Base-by-base conservation (phyloP, 2,113 vertebrate genomes). In the Anolis sagrei region DNA sequence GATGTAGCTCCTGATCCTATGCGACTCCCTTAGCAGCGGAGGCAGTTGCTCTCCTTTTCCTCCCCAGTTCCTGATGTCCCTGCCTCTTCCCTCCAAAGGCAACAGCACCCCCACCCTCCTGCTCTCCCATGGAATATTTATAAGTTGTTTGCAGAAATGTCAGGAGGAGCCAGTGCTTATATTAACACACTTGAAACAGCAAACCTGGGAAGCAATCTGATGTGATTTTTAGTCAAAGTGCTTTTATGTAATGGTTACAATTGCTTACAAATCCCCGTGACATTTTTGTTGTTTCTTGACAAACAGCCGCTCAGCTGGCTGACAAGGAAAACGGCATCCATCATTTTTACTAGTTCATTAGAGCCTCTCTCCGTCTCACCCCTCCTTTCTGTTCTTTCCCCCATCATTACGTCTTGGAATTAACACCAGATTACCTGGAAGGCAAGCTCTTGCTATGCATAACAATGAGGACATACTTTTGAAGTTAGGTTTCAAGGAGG, bases 71-170 rank as follows among this genome's bases (percentile, higher is more conserved):
- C 86, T 51, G 76, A 19, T 74, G 87, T 32, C 49, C 23, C n/a
- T 70, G 49, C 0, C 11, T 27, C 83, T 91, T 68, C 88, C 88
- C 86, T 64, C 91, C 89, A 62, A 87, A 72, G 32, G n/a, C 34
- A 36, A 19, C 69, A 13, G 10, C 73, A 48, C 39, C 39, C 9
- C 11, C 1, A 82, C 75, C 54, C 86, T 79, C 77, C 44, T 62
- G 51, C 0, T 0, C 76, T 90, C 78, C 90, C 89, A 79, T 89
- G 78, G 90, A 94, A 93, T 94, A 94, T 93, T 95, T 82, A 93
- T 92, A 86, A 93, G 91, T 32, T 89, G 92, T 89, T 89, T 82
- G 91, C 90, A 88, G 86, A 91, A 90, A 92, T 90, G 90, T 88
- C 92, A 93, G 23, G 88, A 88, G 75, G 91, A 93, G 88, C 76